Percentiles rank a stretch among this genome's conserved stretches.
These are phyloP conservation scores for Erythrocercus mccallii DNA, from an alignment of 2,113 vertebrate species.

Conservation along the genomic window DNA sequence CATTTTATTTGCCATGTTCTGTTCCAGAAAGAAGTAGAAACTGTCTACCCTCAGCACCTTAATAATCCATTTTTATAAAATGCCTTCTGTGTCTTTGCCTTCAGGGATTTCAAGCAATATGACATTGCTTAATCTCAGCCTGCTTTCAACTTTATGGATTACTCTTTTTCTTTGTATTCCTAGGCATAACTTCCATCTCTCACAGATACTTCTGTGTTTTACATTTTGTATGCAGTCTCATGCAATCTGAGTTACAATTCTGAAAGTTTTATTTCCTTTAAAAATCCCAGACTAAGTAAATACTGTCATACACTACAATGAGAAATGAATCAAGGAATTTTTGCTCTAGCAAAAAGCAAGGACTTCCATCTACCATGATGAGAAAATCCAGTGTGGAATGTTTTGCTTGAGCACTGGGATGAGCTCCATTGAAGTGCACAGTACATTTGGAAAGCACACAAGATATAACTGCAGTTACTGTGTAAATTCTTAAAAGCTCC, in stretches of 20 bases:
- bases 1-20: background rate
- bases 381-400: background rate
- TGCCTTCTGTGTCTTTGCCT: background rate
- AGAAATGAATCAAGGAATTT: background rate
- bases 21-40: background rate
- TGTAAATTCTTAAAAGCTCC: background rate
- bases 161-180: background rate
- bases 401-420: background rate
- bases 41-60: background rate
- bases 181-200: background rate
- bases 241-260: background rate
- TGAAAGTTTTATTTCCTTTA: background rate
- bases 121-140: conserved; percentile 34
- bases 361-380: background rate
- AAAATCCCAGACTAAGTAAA: background rate
- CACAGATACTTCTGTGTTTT: background rate
- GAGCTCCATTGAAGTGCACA: background rate
- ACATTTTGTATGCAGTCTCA: background rate
- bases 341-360: background rate
- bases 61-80: conserved; percentile 13
- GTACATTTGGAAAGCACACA: background rate
- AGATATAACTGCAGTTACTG: background rate
- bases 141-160: conserved; percentile 20
- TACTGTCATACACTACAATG: background rate
- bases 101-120: background rate